phyloP scores from a whole-genome alignment of 30 jellyfish, hydroid and myxozoan genomes.

The Aurelia aurita region DNA sequence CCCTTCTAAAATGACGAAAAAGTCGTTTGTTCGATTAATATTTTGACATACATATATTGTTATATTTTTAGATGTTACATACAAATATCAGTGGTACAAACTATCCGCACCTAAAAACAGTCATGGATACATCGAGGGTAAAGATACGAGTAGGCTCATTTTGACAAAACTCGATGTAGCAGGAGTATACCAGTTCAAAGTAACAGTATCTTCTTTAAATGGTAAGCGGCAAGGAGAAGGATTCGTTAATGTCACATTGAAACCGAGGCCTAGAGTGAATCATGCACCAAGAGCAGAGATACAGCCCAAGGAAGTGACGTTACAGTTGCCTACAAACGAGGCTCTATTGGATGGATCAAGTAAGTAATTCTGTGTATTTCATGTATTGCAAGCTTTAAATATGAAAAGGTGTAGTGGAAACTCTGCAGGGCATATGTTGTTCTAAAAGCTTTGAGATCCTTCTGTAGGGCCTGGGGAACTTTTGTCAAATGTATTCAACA shows the following conservation, averaged over 20 bases:
- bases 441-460: no score
- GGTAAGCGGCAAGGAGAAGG: conserved; percentile 84
- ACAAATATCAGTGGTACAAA: conserved; percentile 88
- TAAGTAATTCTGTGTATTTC: conserved; percentile 64
- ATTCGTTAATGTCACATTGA: conserved; percentile 89
- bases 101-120: conserved; percentile 91
- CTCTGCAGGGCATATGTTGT: no score
- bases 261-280: conserved; percentile 82
- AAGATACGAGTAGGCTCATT: conserved; percentile 68
- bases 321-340: conserved; percentile 86
- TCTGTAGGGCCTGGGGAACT: no score
- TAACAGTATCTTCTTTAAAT: conserved; percentile 60
- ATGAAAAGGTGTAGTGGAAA: no score
- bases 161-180: conserved; percentile 87
- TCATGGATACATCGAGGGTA: conserved; percentile 98
- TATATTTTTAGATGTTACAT: conserved; percentile 66
- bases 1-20: no score
- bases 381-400: no score
- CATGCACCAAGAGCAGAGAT: conserved; percentile 98
- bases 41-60: background rate
- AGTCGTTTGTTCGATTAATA: background rate
- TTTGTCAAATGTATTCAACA: no score
- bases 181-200: conserved; percentile 92
- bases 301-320: conserved; percentile 92
- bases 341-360: conserved; percentile 96